Evolutionary conservation across 2,888 invertebrate genomes (phyloP), one percentile per base, ranked within the genome.

Genomic region (Cecidostiba fungosa): DNA sequence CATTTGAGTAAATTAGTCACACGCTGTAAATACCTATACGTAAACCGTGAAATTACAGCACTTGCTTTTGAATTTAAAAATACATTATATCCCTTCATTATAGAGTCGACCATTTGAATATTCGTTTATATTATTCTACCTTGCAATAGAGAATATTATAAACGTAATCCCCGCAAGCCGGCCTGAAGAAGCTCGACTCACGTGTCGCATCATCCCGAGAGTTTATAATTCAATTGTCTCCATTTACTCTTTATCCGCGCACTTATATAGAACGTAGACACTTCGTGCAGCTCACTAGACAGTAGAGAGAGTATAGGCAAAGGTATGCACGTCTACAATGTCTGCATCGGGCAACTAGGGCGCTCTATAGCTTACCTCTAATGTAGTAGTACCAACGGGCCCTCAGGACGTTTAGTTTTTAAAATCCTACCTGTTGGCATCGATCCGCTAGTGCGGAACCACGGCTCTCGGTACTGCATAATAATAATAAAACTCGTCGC

Each of bases 221-320:
- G 14, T n/a, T 19, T 50, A 50, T 76, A 50, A 76, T 76, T 82
- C 66, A 82, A 76, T 76, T 82, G 76, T 76, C 69, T 32, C 76
- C 76, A 62, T 47, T 59, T 81, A 73, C 43, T 59, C 59, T 12
- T 10, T 12, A 50, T 54, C 29, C 23, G 23, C 23, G 19, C 26
- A 74, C 10, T 50, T 12, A 77, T 36, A 32, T 39, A 26, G 26
- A 54, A 39, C 26, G 10, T 29, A 3, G 26, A 74, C 50, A 50
- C n/a, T 19, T 50, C 50, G 36, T 19, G 50, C 16, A 19, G 50
- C 50, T n/a, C 59, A 14, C 47, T 1, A 14, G 12, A 47, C 47
- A 47, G 47, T 14, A 4, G 36, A 36, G 5, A 36, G 36, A 36
- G 36, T 50, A 8, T 8, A 26, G 26, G 19, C 50, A 32, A 79